Percentiles rank a stretch among this genome's conserved stretches.
Conservation (phyloP, 2,888 invertebrate species). For the Eugnorisma glareosa region DNA sequence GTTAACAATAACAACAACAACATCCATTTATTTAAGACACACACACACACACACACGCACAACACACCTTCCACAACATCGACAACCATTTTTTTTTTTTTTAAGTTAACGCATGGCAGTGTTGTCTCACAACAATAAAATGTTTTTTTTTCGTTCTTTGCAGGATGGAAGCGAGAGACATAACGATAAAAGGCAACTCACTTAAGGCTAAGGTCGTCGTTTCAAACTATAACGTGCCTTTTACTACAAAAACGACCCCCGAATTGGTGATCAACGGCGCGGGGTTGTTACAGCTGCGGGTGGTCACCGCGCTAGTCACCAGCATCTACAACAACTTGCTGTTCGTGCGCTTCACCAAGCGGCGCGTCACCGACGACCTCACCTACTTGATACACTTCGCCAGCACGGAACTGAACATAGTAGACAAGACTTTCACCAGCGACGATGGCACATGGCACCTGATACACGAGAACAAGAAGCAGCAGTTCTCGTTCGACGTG, state of each 20-base stretch:
- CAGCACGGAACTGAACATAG: constrained; percentile 69
- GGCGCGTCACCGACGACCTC: constrained; percentile 67
- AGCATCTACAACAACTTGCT: constrained; percentile 73
- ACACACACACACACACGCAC: too few relatives aligned
- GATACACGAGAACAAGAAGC: constrained; percentile 70
- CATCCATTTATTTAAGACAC: too few relatives aligned
- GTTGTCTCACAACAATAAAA: constrained; percentile 10
- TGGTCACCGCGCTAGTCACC: constrained; percentile 70
- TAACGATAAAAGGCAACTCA: constrained; percentile 72
- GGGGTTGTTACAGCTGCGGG: constrained; percentile 70
- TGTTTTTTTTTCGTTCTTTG: constrained; percentile 20
- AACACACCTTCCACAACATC: too few relatives aligned
- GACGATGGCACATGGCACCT: constrained; percentile 78
- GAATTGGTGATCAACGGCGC: constrained; percentile 71
- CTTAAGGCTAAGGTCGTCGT: constrained; percentile 68
- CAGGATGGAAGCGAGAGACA: constrained; percentile 72
- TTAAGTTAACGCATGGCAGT: neutral
- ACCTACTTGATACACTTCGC: constrained; percentile 71
- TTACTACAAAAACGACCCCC: constrained; percentile 66
- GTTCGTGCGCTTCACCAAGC: constrained; percentile 72
- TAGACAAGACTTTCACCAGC: constrained; percentile 69
- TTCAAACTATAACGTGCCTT: constrained; percentile 72
- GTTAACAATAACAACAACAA: too few relatives aligned
- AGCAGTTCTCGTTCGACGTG: constrained; percentile 72
- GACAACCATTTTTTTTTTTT: too few relatives aligned